Evolutionary conservation across 2,888 invertebrate genomes (phyloP).

Genomic region (Embidobia sp.): DNA sequence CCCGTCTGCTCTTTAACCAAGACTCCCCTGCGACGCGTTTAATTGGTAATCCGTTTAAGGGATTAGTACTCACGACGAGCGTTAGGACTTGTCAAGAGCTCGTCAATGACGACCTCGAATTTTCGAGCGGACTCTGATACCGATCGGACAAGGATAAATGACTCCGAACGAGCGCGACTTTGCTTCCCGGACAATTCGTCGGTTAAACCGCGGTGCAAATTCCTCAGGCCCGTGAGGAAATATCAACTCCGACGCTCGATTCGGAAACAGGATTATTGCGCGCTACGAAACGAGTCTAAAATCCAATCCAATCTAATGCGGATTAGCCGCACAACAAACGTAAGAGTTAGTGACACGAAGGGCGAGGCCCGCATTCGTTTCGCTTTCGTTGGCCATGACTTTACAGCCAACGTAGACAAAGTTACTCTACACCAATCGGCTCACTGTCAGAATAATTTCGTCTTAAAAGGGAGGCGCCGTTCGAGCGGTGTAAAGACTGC

Average conservation of each 20-base stretch:
- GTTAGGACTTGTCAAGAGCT: slow-evolving; percentile 79
- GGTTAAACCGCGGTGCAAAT: no score
- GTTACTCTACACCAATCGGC: slow-evolving; percentile 50
- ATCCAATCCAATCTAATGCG: slow-evolving; percentile 80
- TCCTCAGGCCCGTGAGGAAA: no score
- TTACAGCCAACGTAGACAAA: slow-evolving; percentile 54
- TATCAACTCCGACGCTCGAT: slow-evolving; percentile 76
- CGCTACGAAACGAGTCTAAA: slow-evolving; percentile 74
- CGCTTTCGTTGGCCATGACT: slow-evolving; percentile 66
- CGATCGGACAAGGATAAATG: no score
- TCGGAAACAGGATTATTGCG: slow-evolving; percentile 79
- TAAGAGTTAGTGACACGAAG: slow-evolving; percentile 78
- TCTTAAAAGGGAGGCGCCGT: slow-evolving; percentile 36
- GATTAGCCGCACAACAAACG: slow-evolving; percentile 80
- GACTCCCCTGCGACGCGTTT: slow-evolving; percentile 74
- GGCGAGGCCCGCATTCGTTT: slow-evolving; percentile 64
- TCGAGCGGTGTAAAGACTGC: slow-evolving; percentile 36
- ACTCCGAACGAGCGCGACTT: no score
- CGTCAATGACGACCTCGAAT: no score
- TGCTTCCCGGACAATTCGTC: no score
- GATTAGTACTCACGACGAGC: slow-evolving; percentile 79
- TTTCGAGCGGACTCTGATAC: no score
- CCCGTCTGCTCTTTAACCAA: slow-evolving; percentile 28
- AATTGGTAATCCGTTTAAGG: slow-evolving; percentile 81
- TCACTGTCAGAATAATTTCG: slow-evolving; percentile 54